Evolutionary conservation across 2,888 invertebrate species (phyloP).

Genomic region (Spodoptera exigua): DNA sequence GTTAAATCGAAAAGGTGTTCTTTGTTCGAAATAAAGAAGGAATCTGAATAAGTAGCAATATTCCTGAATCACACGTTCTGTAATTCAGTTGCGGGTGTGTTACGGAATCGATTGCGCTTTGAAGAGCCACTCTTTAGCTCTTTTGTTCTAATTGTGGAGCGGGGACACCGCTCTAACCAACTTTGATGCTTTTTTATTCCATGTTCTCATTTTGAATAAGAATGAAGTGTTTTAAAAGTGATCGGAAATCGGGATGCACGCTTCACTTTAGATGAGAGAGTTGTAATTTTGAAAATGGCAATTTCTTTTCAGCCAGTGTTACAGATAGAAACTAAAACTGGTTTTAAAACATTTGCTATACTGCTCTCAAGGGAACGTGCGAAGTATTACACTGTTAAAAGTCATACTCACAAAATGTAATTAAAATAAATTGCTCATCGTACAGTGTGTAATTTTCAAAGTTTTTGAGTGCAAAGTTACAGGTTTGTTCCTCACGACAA

Average conservation of each 20-base stretch:
- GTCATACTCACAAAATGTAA: conserved; percentile 36
- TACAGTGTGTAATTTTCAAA: conserved; percentile 45
- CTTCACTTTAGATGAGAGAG: conserved; percentile 20
- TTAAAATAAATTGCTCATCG: conserved; percentile 45
- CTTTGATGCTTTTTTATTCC: conserved; percentile 53
- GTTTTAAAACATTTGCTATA: neutral
- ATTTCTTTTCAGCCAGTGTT: neutral
- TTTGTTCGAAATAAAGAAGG: conserved; percentile 27
- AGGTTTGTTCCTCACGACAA: conserved; percentile 29
- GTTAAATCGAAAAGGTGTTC: conserved; percentile 2
- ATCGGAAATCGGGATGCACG: conserved; percentile 35
- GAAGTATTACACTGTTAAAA: conserved; percentile 17
- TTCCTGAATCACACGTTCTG: conserved; percentile 52
- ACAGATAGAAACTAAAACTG: neutral
- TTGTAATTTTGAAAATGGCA: conserved; percentile 7
- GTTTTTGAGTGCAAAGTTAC: conserved; percentile 50
- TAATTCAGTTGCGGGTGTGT: conserved; percentile 60
- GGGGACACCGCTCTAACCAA: conserved; percentile 57
- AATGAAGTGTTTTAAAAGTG: conserved; percentile 52
- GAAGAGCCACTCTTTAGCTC: conserved; percentile 70
- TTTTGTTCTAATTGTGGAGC: conserved; percentile 77
- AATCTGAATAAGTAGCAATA: conserved; percentile 52
- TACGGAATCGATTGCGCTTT: conserved; percentile 68
- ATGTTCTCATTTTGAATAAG: conserved; percentile 55
- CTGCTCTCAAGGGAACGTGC: conserved; percentile 12